These are phyloP conservation scores for Candidula unifasciata DNA, from an alignment of 2,888 invertebrate species.

Conservation along the genomic window DNA sequence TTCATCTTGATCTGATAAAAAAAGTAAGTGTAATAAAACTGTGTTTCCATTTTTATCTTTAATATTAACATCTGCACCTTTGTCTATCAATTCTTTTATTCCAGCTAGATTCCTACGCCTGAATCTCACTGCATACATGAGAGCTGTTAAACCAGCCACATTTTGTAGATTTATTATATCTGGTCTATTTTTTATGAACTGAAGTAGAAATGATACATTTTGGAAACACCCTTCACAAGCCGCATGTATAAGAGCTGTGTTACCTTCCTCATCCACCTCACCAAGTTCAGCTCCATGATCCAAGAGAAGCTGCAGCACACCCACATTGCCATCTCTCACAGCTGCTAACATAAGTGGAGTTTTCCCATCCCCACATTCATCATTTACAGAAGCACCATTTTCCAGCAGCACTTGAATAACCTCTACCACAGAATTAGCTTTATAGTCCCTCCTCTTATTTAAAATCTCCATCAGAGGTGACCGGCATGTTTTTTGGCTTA, in stretches of 20 bases:
- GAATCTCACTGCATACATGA: neutral
- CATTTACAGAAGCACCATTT: neutral
- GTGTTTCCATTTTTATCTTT: constrained; percentile 18
- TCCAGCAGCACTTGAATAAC: constrained; percentile 5
- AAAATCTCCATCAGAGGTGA: no score
- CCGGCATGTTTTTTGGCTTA: no score
- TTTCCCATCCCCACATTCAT: neutral
- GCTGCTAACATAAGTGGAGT: constrained; percentile 12
- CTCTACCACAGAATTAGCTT: no score
- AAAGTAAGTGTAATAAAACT: neutral
- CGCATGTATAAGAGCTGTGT: constrained; percentile 1
- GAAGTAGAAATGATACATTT: neutral
- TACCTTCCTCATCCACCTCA: neutral
- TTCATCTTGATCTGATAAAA: neutral
- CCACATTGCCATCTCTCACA: neutral
- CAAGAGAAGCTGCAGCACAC: neutral
- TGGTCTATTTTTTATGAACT: neutral
- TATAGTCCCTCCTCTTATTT: no score
- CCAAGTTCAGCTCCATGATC: neutral
- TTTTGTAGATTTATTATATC: neutral
- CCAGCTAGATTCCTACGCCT: neutral
- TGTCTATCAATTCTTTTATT: neutral
- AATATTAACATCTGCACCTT: constrained; percentile 12
- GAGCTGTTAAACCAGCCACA: neutral
- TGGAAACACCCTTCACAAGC: neutral